These are phyloP conservation scores for Subanguina moxae DNA, from an alignment of 1,140 invertebrate species.

Conservation along the genomic window DNA sequence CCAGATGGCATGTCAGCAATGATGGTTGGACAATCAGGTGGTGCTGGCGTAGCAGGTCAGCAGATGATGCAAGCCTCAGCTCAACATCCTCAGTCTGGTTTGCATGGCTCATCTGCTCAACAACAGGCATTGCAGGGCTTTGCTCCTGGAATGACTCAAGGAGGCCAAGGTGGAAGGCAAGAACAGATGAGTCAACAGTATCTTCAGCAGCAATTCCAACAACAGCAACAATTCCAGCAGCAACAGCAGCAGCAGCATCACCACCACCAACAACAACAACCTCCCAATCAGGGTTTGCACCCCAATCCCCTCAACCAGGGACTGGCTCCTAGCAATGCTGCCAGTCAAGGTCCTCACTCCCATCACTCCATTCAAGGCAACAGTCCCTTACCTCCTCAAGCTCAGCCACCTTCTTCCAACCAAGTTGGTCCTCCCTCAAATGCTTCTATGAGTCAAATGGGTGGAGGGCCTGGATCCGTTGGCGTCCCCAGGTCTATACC, in stretches of 20 bases:
- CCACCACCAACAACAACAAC: background rate
- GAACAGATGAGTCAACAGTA: background rate
- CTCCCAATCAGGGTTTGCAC: background rate
- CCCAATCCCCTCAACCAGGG: no score
- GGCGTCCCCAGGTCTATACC: background rate
- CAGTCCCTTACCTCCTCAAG: background rate
- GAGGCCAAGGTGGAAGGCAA: background rate
- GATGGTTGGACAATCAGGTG: background rate
- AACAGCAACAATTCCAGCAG: constrained; percentile 23
- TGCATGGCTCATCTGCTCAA: background rate
- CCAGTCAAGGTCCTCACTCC: background rate
- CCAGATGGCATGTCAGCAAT: no score
- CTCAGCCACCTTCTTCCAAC: background rate
- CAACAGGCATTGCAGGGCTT: no score
- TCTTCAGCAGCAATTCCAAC: constrained; percentile 14
- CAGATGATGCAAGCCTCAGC: constrained; percentile 3
- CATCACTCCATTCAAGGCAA: background rate
- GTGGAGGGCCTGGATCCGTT: background rate
- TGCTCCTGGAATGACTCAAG: background rate
- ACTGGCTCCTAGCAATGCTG: background rate
- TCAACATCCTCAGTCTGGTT: constrained; percentile 5
- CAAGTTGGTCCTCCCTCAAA: background rate
- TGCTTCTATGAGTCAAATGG: background rate
- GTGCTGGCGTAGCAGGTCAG: background rate
- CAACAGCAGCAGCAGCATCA: background rate